Evolutionary conservation across 2,113 vertebrate genomes (phyloP), one percentile per base, ranked within the genome.

Genomic region (Erinaceus europaeus): DNA sequence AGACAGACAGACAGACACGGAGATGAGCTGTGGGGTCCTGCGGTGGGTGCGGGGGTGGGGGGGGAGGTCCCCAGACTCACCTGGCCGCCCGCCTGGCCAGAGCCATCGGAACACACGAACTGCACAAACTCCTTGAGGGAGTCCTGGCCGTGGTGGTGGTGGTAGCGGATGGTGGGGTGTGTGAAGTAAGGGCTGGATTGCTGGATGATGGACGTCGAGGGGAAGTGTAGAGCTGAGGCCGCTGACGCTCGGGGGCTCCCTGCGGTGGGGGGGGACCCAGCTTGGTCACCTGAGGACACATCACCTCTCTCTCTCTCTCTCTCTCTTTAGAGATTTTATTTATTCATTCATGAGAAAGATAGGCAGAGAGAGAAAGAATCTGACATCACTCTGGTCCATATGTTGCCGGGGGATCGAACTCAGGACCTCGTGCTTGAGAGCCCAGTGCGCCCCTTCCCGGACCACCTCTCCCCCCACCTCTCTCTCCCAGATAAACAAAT

Each of bases 171-270:
- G 97, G 98, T 99, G 86, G 98, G 98, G 97, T 99, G 98, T 90
- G 98, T 98, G 97, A 99, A 99, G 96, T 99, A 99, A 29, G 98
- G 98, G 96, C 98, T 98, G 91, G 98, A 98, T 97, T 99, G 98
- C 97, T 99, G 98, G 97, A 99, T 99, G 97, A 99, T 98, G 97
- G 98, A 99, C 52, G 98, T 98, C 93, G 98, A 99, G n/a, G 98
- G 98, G 97, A 99, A 99, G 97, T 99, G 98, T 97, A 99, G 97
- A 80, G 98, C 98, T 23, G 98, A 99, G 36, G 98, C 98, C 6
- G 98, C 98, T n/a, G n/a, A n/a, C 95, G 98, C 98, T 94, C 98
- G 98, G 85, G 98, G 98, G 96, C 98, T 99, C 96, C 98, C 98
- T 99, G 97, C 40, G 38, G 65, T 27, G 59, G n/a, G n/a, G n/a